Percentiles rank a stretch among this genome's conserved stretches.
Conservation (phyloP, 2,797 vertebrate species). For the Hoplostethus mediterraneus region DNA sequence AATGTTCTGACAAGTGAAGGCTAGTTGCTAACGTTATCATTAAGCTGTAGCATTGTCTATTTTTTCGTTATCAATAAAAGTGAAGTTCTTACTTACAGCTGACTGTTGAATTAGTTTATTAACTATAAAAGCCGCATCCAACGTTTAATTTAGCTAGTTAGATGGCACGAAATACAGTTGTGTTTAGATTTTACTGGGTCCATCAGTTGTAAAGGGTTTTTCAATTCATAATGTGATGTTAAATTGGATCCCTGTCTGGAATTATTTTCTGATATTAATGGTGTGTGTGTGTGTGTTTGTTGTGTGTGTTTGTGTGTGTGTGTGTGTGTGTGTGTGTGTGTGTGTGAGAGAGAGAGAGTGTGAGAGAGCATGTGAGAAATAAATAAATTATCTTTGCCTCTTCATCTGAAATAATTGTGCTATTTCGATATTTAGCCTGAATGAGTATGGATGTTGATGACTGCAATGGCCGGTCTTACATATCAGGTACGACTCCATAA, state of each 20-base stretch:
- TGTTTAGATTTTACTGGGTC: not conserved
- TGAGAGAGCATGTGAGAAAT: not conserved
- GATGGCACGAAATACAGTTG: not conserved
- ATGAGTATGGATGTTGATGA: constrained; percentile 96
- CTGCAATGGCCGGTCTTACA: constrained; percentile 93
- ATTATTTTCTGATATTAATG: not conserved
- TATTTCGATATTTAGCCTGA: constrained; percentile 81
- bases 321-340: not conserved
- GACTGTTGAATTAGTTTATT: not conserved
- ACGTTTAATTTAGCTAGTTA: not conserved
- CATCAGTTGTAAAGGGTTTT: too few species aligned
- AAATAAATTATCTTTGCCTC: not conserved
- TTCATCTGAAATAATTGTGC: constrained; percentile 39
- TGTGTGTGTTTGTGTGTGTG: not conserved
- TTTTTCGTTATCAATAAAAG: not conserved
- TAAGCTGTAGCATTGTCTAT: not conserved
- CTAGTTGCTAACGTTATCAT: not conserved
- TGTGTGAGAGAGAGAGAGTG: not conserved
- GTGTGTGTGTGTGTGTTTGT: not conserved
- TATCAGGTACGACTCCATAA: constrained; percentile 85
- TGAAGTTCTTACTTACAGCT: not conserved
- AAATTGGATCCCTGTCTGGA: constrained; percentile 1
- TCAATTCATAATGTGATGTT: not conserved
- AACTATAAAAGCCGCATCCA: too few species aligned
- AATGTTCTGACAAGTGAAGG: not conserved